Conservation (phyloP, 1,140 invertebrate genomes). For the Akabosia matsudoensis region DNA sequence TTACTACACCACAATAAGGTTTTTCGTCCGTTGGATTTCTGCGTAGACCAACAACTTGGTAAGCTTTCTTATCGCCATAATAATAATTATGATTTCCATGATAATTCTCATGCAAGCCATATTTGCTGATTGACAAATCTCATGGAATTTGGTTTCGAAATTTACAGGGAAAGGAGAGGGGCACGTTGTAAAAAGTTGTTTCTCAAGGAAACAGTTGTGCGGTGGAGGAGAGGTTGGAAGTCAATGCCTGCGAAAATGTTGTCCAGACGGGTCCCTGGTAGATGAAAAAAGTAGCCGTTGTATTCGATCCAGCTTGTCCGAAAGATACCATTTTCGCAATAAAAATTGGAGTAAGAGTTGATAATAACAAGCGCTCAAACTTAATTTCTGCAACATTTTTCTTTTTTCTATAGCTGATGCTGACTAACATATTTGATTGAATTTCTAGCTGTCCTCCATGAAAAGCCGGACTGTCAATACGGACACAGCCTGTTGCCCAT, state of each 20-base stretch:
- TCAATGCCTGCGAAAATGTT: conserved; percentile 43
- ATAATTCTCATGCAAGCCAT: neutral
- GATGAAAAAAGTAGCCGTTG: conserved; percentile 14
- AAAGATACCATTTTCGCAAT: neutral
- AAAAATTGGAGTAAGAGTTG: neutral
- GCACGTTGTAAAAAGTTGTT: conserved; percentile 39
- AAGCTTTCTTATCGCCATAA: conserved; percentile 4
- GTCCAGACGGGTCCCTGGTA: conserved; percentile 35
- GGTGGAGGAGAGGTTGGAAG: neutral
- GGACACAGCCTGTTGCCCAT: conserved; percentile 22
- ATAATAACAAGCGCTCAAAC: too few species aligned
- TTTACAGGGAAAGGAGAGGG: conserved; percentile 33
- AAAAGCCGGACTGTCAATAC: conserved; percentile 32
- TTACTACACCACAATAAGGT: conserved; percentile 28
- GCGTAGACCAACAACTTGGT: conserved; percentile 42
- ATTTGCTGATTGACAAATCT: neutral
- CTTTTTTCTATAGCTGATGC: neutral
- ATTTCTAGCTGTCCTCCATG: conserved; percentile 34
- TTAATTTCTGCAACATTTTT: too few species aligned
- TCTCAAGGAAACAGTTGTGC: conserved; percentile 35
- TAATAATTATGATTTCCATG: neutral
- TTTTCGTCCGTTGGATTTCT: conserved; percentile 36
- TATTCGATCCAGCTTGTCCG: neutral
- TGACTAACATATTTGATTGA: conserved; percentile 9
- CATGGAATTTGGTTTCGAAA: neutral